Evolutionary conservation across 2,888 invertebrate genomes (phyloP).

Genomic region (Brassicogethes aeneus): DNA sequence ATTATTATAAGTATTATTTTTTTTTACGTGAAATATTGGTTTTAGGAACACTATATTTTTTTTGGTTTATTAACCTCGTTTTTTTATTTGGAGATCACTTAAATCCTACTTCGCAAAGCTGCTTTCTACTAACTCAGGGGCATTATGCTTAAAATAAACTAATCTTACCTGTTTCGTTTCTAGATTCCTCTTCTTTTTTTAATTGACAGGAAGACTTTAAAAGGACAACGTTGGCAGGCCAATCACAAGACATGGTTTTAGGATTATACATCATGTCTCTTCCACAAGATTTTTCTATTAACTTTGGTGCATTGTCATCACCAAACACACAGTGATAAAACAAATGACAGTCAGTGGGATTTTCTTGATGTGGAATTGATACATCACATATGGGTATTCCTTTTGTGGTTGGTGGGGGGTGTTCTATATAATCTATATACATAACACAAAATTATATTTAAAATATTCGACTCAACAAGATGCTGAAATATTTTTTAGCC

Average conservation of each 20-base stretch:
- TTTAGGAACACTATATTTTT: too few relatives aligned
- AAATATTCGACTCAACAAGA: too few relatives aligned
- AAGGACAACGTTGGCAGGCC: slow-evolving; percentile 42
- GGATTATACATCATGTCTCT: slow-evolving; percentile 60
- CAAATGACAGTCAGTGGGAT: slow-evolving; percentile 56
- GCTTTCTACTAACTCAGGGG: too few relatives aligned
- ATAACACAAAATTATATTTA: too few relatives aligned
- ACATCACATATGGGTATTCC: slow-evolving; percentile 35
- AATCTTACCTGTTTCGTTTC: neutral
- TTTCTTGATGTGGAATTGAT: slow-evolving; percentile 48
- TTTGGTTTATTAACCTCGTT: too few relatives aligned
- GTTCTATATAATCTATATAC: neutral
- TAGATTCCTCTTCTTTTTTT: neutral
- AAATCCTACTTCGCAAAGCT: too few relatives aligned
- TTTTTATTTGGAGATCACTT: too few relatives aligned
- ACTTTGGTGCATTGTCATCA: slow-evolving; percentile 26
- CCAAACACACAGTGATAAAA: slow-evolving; percentile 64
- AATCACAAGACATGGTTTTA: slow-evolving; percentile 44
- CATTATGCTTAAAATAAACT: too few relatives aligned
- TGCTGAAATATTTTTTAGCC: too few relatives aligned
- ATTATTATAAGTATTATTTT: too few relatives aligned
- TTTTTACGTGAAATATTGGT: too few relatives aligned
- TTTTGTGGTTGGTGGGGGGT: slow-evolving; percentile 9
- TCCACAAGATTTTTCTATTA: slow-evolving; percentile 57
- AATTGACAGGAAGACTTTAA: slow-evolving; percentile 60